Conservation (phyloP, 2,888 invertebrate species). For the Toxonevra muliebris region DNA sequence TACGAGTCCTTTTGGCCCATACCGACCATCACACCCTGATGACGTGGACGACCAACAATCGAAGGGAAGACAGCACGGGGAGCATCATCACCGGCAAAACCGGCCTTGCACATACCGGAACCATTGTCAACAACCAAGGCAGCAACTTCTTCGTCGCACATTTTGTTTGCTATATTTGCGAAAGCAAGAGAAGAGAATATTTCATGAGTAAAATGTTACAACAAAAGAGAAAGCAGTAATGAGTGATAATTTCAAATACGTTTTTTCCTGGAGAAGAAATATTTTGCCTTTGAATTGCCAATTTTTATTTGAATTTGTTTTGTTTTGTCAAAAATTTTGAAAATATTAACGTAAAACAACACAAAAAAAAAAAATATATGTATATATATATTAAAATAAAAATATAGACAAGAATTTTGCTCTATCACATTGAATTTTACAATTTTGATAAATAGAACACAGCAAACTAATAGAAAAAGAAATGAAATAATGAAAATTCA, state of each 20-base stretch:
- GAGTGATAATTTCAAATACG: constrained; percentile 1
- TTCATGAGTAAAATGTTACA: constrained; percentile 20
- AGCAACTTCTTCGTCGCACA: constrained; percentile 97
- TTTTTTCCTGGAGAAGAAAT: constrained; percentile 30
- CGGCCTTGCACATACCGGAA: constrained; percentile 94
- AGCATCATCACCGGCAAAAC: constrained; percentile 90
- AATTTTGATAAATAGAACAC: constrained; percentile 28
- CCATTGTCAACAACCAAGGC: constrained; percentile 92
- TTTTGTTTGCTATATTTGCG: constrained; percentile 67
- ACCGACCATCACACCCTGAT: constrained; percentile 90
- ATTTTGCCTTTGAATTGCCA: constrained; percentile 33
- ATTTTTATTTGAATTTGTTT: constrained; percentile 36
- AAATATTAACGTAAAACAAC: constrained; percentile 7
- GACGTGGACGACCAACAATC: constrained; percentile 89
- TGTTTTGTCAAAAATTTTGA: constrained; percentile 37
- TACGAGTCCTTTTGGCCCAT: constrained; percentile 93
- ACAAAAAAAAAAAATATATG: constrained; percentile 17
- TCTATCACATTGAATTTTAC: neutral
- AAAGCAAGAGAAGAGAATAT: constrained; percentile 27
- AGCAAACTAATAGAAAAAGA: constrained; percentile 28
- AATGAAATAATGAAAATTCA: constrained; percentile 1
- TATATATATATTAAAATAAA: constrained; percentile 14
- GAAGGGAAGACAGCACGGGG: constrained; percentile 91
- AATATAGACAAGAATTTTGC: neutral
- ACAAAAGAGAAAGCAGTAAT: neutral